Conservation (phyloP, 2,113 vertebrate species). For the Poeciliopsis retropinna region DNA sequence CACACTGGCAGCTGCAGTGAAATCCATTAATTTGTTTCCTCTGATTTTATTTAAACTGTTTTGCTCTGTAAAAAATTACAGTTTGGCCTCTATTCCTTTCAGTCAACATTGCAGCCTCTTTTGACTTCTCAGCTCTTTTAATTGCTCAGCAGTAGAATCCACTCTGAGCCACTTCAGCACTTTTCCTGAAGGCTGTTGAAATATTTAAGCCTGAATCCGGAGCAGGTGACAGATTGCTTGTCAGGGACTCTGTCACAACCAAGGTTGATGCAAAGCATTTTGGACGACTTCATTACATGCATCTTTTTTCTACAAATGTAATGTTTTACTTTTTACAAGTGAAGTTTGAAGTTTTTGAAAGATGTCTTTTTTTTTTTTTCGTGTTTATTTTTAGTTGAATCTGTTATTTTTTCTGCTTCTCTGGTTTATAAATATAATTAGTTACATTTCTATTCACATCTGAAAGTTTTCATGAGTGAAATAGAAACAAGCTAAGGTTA, state of each 20-base stretch:
- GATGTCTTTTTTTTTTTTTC: background rate
- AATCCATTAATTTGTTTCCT: slow-evolving; percentile 16
- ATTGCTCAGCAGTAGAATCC: slow-evolving; percentile 73
- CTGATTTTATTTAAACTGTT: too few relatives aligned
- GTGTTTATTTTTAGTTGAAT: background rate
- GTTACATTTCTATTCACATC: background rate
- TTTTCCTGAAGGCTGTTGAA: slow-evolving; percentile 69
- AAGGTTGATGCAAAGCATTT: slow-evolving; percentile 37
- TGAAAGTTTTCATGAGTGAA: background rate
- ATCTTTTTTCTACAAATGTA: background rate
- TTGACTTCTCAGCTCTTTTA: slow-evolving; percentile 58
- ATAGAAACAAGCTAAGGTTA: too few relatives aligned
- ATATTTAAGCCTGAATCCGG: slow-evolving; percentile 70
- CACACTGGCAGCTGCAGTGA: background rate
- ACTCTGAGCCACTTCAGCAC: slow-evolving; percentile 68
- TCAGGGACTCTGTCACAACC: slow-evolving; percentile 36
- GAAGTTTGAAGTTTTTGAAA: background rate
- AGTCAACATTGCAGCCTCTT: slow-evolving; percentile 22
- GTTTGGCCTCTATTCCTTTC: slow-evolving; percentile 30
- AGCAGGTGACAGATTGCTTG: slow-evolving; percentile 60
- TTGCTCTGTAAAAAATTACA: background rate
- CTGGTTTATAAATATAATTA: background rate
- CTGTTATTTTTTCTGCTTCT: background rate
- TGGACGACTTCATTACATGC: slow-evolving; percentile 18
- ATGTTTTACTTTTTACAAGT: background rate